Percentiles rank a stretch among this genome's conserved stretches.
Evolutionary conservation across 2,888 invertebrate genomes (phyloP).

Genomic region (Drosophila hamatofila): DNA sequence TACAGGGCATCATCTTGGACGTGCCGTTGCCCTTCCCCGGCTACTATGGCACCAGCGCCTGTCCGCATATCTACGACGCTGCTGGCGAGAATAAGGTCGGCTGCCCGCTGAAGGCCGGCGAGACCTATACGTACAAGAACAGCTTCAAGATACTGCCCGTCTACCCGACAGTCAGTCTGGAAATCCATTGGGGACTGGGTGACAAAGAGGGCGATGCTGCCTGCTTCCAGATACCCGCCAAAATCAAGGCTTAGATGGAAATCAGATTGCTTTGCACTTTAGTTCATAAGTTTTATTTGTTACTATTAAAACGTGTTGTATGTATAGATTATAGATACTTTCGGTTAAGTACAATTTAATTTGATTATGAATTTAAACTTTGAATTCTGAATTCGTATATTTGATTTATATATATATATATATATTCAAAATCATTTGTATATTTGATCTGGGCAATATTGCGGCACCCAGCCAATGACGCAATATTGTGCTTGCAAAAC

Average conservation of each 20-base stretch:
- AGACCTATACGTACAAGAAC: conserved; percentile 90
- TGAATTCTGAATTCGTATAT: conserved; percentile 11
- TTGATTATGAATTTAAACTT: conserved; percentile 28
- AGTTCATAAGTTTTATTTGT: conserved; percentile 51
- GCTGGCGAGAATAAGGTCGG: conserved; percentile 87
- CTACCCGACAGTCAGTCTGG: conserved; percentile 86
- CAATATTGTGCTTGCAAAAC: conserved; percentile 52
- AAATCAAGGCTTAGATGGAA: conserved; percentile 85
- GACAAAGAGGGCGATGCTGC: conserved; percentile 85
- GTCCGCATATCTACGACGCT: conserved; percentile 88
- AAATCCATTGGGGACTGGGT: conserved; percentile 89
- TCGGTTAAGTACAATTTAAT: conserved; percentile 51
- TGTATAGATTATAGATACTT: conserved; percentile 41
- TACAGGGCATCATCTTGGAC: conserved; percentile 88
- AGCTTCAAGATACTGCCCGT: conserved; percentile 86
- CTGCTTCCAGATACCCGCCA: conserved; percentile 91
- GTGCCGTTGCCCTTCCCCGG: conserved; percentile 91
- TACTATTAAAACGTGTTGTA: conserved; percentile 52
- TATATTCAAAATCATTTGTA: conserved; percentile 17
- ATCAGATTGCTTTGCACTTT: conserved; percentile 20
- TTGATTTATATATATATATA: neutral
- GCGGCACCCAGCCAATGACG: conserved; percentile 75
- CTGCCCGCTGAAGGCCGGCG: conserved; percentile 90
- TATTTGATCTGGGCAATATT: conserved; percentile 54
- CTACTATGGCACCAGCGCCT: conserved; percentile 90